These are phyloP conservation scores for Loxodonta africana DNA, from an alignment of 2,113 vertebrate species.

Conservation along the genomic window DNA sequence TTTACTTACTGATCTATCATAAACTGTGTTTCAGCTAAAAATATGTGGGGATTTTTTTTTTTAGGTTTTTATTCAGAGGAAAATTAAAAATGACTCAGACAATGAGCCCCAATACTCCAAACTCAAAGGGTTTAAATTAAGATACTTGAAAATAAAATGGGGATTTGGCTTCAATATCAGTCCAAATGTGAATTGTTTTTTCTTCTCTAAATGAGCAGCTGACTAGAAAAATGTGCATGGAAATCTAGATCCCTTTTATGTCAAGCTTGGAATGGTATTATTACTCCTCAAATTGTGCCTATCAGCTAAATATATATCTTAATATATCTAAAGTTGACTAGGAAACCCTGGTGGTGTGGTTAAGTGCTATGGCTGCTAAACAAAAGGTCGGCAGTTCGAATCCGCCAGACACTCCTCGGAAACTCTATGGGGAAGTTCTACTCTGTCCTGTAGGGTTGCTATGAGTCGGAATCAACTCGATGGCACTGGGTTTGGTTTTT, in stretches of 20 bases:
- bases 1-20: background rate
- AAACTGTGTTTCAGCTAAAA: background rate
- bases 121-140: background rate
- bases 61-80: slow-evolving; percentile 33
- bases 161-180: background rate
- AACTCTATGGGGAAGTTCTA: no score
- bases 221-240: slow-evolving; percentile 34
- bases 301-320: slow-evolving; percentile 75
- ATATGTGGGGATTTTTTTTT: background rate
- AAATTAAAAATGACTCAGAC: slow-evolving; percentile 24
- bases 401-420: no score
- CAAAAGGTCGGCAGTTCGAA: no score
- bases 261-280: slow-evolving; percentile 52
- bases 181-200: background rate
- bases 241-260: slow-evolving; percentile 61
- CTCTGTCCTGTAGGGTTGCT: no score
- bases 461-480: no score
- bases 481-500: no score
- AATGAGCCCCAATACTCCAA: background rate
- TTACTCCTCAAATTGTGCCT: slow-evolving; percentile 57
- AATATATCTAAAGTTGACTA: slow-evolving; percentile 65
- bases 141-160: background rate
- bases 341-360: no score
- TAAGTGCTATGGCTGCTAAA: no score
- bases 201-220: slow-evolving; percentile 3